phyloP scores from a whole-genome alignment of 2,113 vertebrate genomes.

The Nanorana parkeri region DNA sequence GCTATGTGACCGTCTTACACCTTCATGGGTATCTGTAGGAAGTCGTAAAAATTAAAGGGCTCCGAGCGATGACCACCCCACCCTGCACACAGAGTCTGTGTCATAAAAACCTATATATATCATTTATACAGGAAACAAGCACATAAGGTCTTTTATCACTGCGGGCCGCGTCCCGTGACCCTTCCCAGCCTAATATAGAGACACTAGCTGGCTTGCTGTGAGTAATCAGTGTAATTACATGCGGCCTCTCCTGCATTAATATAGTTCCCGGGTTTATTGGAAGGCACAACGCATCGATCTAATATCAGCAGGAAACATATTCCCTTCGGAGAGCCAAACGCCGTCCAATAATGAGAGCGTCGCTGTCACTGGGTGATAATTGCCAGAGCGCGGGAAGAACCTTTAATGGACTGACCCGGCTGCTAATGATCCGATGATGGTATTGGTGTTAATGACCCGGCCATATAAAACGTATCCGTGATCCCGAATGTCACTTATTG shows the following conservation, averaged over 20 bases:
- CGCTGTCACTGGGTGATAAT: neutral
- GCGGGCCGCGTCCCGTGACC: neutral
- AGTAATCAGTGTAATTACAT: slow-evolving; percentile 27
- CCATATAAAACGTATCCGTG: too few species aligned
- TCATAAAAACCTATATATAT: neutral
- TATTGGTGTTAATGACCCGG: too few species aligned
- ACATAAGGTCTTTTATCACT: neutral
- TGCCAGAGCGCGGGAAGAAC: neutral
- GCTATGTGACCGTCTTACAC: too few species aligned
- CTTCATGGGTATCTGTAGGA: too few species aligned
- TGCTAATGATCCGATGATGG: too few species aligned
- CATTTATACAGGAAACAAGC: neutral
- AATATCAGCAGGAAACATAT: neutral
- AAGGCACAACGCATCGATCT: neutral
- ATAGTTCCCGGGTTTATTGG: slow-evolving; percentile 1
- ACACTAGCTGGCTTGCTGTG: neutral
- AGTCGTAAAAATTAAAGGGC: too few species aligned
- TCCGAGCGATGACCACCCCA: too few species aligned
- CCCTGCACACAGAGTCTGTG: too few species aligned
- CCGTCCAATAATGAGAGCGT: neutral
- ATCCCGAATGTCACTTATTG: too few species aligned
- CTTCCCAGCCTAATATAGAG: neutral
- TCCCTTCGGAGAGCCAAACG: too few species aligned
- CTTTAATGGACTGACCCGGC: too few species aligned
- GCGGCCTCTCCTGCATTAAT: neutral